Percentiles rank a stretch among this genome's conserved stretches.
Conservation (phyloP, 2,113 vertebrate species). For the Hiodon alosoides region DNA sequence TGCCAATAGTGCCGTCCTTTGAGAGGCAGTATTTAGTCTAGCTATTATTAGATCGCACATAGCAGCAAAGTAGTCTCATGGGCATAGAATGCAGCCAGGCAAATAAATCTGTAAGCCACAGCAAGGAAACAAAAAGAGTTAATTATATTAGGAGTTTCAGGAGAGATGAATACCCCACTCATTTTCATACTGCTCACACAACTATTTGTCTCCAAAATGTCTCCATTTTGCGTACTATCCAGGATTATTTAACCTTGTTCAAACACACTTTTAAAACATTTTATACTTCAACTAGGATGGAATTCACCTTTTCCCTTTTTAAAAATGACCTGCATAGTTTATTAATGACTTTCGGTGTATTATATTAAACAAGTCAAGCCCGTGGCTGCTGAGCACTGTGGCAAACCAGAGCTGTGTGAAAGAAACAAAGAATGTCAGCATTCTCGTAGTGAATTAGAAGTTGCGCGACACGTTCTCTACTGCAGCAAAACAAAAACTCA, state of each 20-base stretch:
- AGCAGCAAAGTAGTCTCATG: constrained; percentile 5
- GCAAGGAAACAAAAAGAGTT: constrained; percentile 4
- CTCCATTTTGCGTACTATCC: background rate
- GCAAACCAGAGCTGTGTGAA: too few species aligned
- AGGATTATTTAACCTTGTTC: background rate
- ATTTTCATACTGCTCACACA: background rate
- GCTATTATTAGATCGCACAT: constrained; percentile 22
- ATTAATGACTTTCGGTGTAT: background rate
- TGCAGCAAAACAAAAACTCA: background rate
- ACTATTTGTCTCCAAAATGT: background rate
- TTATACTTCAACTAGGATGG: background rate
- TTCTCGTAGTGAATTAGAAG: too few species aligned
- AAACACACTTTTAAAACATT: background rate
- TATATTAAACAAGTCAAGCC: too few species aligned
- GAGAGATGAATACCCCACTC: constrained; percentile 8
- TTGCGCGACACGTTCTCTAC: too few species aligned
- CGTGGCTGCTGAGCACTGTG: too few species aligned
- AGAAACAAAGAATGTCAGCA: too few species aligned
- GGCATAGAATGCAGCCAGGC: constrained; percentile 11
- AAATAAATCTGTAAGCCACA: constrained; percentile 17
- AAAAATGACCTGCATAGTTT: background rate
- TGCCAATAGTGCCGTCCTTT: constrained; percentile 10
- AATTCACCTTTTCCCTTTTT: background rate
- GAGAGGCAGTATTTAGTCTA: constrained; percentile 17
- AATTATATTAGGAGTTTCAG: constrained; percentile 18